These are phyloP conservation scores for Chionodraco myersi DNA, from an alignment of 2,113 vertebrate species.

Conservation along the genomic window DNA sequence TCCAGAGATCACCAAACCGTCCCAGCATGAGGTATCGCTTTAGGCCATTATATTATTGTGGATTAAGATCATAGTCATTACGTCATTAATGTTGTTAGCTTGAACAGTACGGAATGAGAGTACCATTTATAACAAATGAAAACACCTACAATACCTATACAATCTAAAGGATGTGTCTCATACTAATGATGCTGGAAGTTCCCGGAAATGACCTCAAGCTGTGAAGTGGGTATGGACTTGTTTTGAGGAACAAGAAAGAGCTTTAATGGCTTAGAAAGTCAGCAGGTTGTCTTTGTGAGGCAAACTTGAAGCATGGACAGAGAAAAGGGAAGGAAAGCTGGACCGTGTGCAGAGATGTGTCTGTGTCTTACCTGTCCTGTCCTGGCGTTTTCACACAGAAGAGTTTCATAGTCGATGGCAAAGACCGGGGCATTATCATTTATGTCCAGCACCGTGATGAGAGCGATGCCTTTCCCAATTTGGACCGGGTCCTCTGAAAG, in stretches of 20 bases:
- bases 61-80: constrained; percentile 5
- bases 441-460: constrained; percentile 92
- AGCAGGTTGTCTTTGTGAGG: constrained; percentile 51
- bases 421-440: constrained; percentile 97
- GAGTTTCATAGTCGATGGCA: constrained; percentile 94
- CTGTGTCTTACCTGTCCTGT: constrained; percentile 89
- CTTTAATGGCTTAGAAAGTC: constrained; percentile 67
- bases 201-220: constrained; percentile 53
- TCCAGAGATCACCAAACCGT: constrained; percentile 9
- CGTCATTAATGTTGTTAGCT: constrained; percentile 50
- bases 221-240: constrained; percentile 39
- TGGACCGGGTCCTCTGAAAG: constrained; percentile 91
- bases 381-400: constrained; percentile 91
- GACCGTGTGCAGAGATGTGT: constrained; percentile 8
- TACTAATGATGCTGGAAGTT: constrained; percentile 57
- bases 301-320: constrained; percentile 39
- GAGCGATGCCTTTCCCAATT: constrained; percentile 89
- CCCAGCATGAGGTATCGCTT: constrained; percentile 46
- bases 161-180: constrained; percentile 51
- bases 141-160: constrained; percentile 56
- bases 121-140: constrained; percentile 54
- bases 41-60: constrained; percentile 39
- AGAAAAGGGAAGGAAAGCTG: neutral
- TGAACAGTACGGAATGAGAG: constrained; percentile 46
- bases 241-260: constrained; percentile 53